phyloP scores from a whole-genome alignment of 2,797 vertebrate genomes.

The Dipus sagitta region DNA sequence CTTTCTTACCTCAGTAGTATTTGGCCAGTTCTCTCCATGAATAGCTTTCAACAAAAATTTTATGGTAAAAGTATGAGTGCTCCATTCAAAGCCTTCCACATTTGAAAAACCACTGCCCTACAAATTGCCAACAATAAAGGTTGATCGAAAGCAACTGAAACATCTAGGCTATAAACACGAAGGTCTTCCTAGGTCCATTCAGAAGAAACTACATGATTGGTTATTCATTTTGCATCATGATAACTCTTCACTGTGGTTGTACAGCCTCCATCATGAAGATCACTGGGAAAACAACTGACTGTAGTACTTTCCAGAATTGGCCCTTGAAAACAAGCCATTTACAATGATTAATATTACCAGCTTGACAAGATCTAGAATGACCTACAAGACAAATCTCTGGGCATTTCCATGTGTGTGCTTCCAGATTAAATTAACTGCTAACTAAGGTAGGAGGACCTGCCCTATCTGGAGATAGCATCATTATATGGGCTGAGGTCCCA shows the following conservation, averaged over 20 bases:
- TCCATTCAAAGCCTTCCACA: constrained; percentile 37
- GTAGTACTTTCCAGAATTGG: constrained; percentile 30
- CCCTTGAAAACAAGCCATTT: not conserved
- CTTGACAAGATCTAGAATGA: too few species aligned
- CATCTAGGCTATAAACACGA: constrained; percentile 44
- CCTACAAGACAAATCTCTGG: too few species aligned
- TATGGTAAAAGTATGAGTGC: not conserved
- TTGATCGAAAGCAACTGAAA: constrained; percentile 71
- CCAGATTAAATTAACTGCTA: too few species aligned
- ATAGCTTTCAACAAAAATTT: constrained; percentile 23
- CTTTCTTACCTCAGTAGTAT: not conserved
- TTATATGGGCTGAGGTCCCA: too few species aligned
- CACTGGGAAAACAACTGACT: constrained; percentile 73
- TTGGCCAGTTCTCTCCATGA: not conserved
- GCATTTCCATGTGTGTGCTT: too few species aligned
- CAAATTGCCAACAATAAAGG: constrained; percentile 76
- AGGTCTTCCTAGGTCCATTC: constrained; percentile 71
- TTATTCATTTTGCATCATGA: constrained; percentile 77
- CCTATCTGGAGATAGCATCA: too few species aligned
- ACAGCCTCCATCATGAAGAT: constrained; percentile 76
- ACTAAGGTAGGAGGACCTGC: too few species aligned
- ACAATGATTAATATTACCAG: not conserved
- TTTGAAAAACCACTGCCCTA: constrained; percentile 13
- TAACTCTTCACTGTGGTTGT: constrained; percentile 70
- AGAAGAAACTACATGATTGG: constrained; percentile 67